A percentile compares a stretch with the other conserved stretches of the same genome.
Evolutionary conservation across 1,140 invertebrate genomes (phyloP).

Genomic region (Drosophila auraria): DNA sequence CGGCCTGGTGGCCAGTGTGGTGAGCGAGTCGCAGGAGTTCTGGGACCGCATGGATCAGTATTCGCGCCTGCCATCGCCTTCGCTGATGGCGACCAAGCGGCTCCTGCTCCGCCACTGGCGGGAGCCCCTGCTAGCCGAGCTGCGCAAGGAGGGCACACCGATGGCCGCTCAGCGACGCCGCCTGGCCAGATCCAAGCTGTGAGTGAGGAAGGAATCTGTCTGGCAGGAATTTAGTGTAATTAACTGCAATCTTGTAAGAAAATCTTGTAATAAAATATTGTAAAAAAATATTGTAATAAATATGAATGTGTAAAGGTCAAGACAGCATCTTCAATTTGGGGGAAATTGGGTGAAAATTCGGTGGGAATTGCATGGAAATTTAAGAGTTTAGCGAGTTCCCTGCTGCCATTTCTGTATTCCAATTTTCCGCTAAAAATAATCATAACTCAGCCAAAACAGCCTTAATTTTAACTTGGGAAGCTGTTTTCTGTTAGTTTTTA

Average conservation of each 20-base stretch:
- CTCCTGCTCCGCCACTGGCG: slow-evolving; percentile 80
- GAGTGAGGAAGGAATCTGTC: neutral
- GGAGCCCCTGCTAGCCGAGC: slow-evolving; percentile 36
- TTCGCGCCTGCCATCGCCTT: slow-evolving; percentile 86
- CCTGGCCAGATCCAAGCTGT: slow-evolving; percentile 12
- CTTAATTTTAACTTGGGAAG: no score
- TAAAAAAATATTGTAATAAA: neutral
- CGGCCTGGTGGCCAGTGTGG: slow-evolving; percentile 90
- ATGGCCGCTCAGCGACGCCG: slow-evolving; percentile 39
- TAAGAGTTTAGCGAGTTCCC: no score
- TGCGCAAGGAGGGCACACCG: slow-evolving; percentile 50
- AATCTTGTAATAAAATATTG: no score
- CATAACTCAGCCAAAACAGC: no score
- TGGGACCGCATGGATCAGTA: slow-evolving; percentile 86
- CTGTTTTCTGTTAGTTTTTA: no score
- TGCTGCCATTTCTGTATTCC: no score
- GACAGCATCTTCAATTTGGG: neutral
- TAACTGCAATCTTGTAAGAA: no score
- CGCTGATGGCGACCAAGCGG: slow-evolving; percentile 87
- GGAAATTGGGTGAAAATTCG: no score
- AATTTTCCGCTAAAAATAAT: no score
- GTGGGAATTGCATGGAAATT: no score
- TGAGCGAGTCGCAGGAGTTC: slow-evolving; percentile 86
- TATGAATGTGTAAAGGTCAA: neutral
- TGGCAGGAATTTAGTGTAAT: neutral